Conservation (phyloP, 2,797 vertebrate genomes). For the Falco peregrinus region DNA sequence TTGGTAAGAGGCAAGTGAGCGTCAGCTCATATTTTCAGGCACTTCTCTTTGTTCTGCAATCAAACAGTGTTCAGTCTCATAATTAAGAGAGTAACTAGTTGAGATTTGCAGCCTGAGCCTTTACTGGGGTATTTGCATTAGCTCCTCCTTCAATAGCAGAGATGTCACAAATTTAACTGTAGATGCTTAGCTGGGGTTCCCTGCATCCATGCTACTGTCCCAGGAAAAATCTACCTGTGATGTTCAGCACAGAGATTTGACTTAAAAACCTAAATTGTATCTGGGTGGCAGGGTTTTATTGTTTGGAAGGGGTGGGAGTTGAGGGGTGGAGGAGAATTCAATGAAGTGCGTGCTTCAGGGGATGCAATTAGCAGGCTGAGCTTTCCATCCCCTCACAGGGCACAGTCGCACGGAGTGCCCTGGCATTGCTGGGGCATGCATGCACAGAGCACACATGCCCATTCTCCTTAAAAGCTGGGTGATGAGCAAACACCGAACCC, state of each 20-base stretch:
- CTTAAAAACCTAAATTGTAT: neutral
- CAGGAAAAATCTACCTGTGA: neutral
- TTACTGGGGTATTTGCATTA: neutral
- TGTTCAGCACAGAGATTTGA: neutral
- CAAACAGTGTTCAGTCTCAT: neutral
- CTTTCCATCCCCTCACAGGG: neutral
- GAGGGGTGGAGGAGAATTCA: neutral
- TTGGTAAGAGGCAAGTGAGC: neutral
- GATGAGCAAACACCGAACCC: neutral
- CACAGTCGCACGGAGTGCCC: neutral
- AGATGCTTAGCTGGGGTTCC: neutral
- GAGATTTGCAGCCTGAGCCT: neutral
- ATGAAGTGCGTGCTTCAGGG: accelerated
- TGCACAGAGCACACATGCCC: accelerated
- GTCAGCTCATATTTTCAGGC: neutral
- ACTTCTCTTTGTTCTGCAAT: neutral
- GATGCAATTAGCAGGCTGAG: neutral
- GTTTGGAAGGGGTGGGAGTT: neutral
- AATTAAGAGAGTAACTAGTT: neutral
- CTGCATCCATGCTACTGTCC: neutral
- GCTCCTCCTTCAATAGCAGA: neutral
- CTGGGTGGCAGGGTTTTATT: too few species aligned
- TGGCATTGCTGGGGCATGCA: neutral
- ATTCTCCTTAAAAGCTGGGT: neutral
- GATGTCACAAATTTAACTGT: neutral